Conservation (phyloP, 2,797 vertebrate species). For the Enteromius treurensis region DNA sequence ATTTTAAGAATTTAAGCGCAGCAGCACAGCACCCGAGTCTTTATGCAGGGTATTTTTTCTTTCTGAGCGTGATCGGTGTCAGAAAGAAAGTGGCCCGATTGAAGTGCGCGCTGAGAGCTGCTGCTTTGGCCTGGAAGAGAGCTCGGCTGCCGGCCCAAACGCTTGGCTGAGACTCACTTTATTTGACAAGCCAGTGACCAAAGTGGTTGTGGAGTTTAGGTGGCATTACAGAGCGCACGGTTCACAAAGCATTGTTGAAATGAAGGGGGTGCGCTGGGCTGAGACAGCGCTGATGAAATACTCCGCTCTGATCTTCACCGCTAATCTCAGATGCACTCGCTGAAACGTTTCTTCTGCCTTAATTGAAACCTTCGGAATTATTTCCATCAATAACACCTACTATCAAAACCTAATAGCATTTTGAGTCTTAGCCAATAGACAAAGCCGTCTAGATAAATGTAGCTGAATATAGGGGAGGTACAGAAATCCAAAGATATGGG, state of each 20-base stretch:
- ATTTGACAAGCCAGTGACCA: constrained; percentile 60
- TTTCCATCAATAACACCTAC: background rate
- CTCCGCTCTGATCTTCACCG: background rate
- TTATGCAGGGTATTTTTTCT: background rate
- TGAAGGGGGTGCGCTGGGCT: constrained; percentile 20
- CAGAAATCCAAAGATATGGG: background rate
- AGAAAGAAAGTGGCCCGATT: constrained; percentile 2
- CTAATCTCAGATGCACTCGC: constrained; percentile 22
- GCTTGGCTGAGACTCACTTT: constrained; percentile 37
- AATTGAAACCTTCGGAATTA: background rate
- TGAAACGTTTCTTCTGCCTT: background rate
- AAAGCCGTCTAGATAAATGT: background rate
- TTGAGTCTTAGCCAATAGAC: background rate
- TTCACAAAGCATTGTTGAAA: constrained; percentile 53
- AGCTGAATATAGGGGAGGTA: background rate
- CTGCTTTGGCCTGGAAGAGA: constrained; percentile 31
- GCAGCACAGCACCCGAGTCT: background rate
- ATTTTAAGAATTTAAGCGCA: constrained; percentile 23
- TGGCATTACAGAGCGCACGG: constrained; percentile 52
- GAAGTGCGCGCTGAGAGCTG: background rate
- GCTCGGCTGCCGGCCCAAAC: constrained; percentile 18
- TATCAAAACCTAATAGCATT: constrained; percentile 5
- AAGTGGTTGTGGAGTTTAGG: constrained; percentile 46
- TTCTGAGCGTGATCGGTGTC: background rate
- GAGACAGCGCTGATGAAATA: constrained; percentile 26